Percentiles rank a stretch among this genome's conserved stretches.
These are phyloP conservation scores for Leptosomus discolor DNA, from an alignment of 2,113 vertebrate species.

Conservation along the genomic window DNA sequence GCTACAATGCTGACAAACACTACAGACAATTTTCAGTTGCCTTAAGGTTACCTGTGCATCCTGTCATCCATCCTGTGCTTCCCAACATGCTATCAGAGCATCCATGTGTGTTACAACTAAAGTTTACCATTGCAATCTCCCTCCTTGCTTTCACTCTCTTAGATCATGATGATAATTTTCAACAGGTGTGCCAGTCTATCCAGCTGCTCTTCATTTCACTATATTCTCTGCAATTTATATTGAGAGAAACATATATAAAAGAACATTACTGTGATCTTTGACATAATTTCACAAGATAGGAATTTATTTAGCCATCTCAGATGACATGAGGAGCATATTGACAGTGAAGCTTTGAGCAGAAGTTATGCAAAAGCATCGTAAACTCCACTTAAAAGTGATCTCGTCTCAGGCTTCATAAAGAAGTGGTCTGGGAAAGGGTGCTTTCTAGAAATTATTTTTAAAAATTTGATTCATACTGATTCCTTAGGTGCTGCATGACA, in stretches of 20 bases:
- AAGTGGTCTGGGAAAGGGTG: neutral
- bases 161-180: neutral
- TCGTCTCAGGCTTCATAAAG: neutral
- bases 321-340: neutral
- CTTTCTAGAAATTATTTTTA: neutral
- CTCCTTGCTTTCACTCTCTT: neutral
- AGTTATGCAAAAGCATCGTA: neutral
- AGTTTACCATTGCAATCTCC: neutral
- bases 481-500: neutral
- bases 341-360: neutral
- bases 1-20: neutral
- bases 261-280: neutral
- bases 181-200: neutral
- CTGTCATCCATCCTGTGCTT: neutral
- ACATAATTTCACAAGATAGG: neutral
- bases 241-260: no score
- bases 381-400: neutral
- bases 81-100: neutral
- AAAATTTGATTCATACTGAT: neutral
- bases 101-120: neutral
- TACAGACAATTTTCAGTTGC: neutral
- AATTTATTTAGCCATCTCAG: neutral
- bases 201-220: neutral
- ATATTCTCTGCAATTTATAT: neutral
- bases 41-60: neutral